Percentiles rank a stretch among this genome's conserved stretches.
Evolutionary conservation across 2,797 vertebrate genomes (phyloP).

Genomic region (Microctenopoma steveboyesi): DNA sequence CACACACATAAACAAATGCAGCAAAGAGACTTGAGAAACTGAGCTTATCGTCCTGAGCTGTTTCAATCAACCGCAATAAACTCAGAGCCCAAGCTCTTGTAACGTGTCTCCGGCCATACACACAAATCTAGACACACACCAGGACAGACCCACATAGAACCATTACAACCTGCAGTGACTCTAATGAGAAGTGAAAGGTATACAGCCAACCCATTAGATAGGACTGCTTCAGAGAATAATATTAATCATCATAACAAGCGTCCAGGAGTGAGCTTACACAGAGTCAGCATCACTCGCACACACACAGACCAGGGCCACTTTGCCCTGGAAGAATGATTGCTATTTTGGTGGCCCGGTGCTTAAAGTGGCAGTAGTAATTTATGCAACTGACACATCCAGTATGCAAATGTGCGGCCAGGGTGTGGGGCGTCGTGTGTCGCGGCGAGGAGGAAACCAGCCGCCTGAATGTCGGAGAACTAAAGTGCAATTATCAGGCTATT

Average conservation of each 20-base stretch:
- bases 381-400: conserved; percentile 87
- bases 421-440: conserved; percentile 77
- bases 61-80: conserved; percentile 71
- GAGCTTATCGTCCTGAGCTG: conserved; percentile 60
- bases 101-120: conserved; percentile 28
- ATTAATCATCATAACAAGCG: conserved; percentile 85
- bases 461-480: conserved; percentile 85
- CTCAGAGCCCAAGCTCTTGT: conserved; percentile 44
- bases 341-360: conserved; percentile 82
- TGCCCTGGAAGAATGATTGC: conserved; percentile 84
- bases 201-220: conserved; percentile 83
- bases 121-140: conserved; percentile 35
- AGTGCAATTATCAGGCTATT: conserved; percentile 90
- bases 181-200: conserved; percentile 84
- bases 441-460: conserved; percentile 76
- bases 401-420: conserved; percentile 86
- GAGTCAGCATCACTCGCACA: conserved; percentile 36
- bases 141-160: conserved; percentile 63
- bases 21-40: conserved; percentile 35
- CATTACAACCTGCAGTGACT: conserved; percentile 74
- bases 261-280: conserved; percentile 67
- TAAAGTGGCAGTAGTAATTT: conserved; percentile 87
- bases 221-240: conserved; percentile 83
- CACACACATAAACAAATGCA: conserved; percentile 41
- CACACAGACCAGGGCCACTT: conserved; percentile 71